These are phyloP conservation scores for Prosopocoilus inquinatus DNA, from an alignment of 2,888 invertebrate species.

Conservation along the genomic window DNA sequence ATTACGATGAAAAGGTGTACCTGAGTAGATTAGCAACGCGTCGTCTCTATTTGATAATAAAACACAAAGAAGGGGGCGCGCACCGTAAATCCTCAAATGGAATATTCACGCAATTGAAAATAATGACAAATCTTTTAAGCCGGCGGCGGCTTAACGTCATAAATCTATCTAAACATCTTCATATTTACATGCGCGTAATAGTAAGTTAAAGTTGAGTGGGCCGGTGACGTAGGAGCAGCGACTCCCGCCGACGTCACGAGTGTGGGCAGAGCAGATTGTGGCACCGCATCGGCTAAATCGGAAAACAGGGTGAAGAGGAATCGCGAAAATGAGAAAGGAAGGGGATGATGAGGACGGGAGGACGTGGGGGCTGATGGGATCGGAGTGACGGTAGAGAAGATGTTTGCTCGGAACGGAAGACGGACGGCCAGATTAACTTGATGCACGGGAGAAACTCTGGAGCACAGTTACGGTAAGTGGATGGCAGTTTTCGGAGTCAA, in stretches of 20 bases:
- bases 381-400: conserved; percentile 20
- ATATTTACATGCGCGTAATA: conserved; percentile 1
- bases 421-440: conserved; percentile 38
- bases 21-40: too few relatives aligned
- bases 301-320: background rate
- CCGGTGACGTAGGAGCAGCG: conserved; percentile 23
- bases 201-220: conserved; percentile 16
- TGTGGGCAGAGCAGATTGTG: conserved; percentile 34
- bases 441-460: conserved; percentile 31
- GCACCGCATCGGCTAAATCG: conserved; percentile 20
- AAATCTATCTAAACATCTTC: conserved; percentile 1
- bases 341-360: background rate
- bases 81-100: too few relatives aligned
- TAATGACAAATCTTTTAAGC: background rate
- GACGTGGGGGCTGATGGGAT: conserved; percentile 1
- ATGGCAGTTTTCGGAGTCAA: too few relatives aligned
- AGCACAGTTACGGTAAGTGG: background rate
- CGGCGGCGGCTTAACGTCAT: conserved; percentile 2
- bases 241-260: conserved; percentile 25
- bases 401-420: conserved; percentile 31
- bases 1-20: too few relatives aligned
- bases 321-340: background rate
- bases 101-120: too few relatives aligned
- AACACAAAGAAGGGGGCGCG: too few relatives aligned
- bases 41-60: too few relatives aligned